Evolutionary conservation across 2,888 invertebrate genomes (phyloP).

Genomic region (Ganaspis brasiliensis): DNA sequence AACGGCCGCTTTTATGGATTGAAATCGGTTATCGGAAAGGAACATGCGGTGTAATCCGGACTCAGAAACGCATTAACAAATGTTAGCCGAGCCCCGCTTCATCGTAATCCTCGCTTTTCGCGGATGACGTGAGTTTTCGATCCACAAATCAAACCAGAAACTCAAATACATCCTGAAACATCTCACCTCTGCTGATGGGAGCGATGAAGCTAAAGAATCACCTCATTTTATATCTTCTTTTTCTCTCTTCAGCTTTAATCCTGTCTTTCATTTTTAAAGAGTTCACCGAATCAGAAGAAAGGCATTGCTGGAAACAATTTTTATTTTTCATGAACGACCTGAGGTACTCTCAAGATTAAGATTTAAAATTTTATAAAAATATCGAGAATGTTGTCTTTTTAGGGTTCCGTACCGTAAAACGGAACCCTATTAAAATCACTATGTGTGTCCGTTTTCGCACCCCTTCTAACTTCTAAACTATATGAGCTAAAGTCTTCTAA

Average conservation of each 20-base stretch:
- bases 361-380: too few relatives aligned
- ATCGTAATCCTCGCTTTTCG: conserved; percentile 66
- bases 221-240: conserved; percentile 42
- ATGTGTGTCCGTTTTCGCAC: too few relatives aligned
- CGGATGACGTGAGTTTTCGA: conserved; percentile 61
- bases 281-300: not conserved
- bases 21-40: conserved; percentile 64
- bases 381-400: too few relatives aligned
- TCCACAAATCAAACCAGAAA: conserved; percentile 69
- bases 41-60: conserved; percentile 72
- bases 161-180: conserved; percentile 56
- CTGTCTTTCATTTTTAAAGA: conserved; percentile 14
- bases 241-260: not conserved
- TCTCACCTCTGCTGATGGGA: conserved; percentile 47
- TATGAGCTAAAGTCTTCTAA: too few relatives aligned
- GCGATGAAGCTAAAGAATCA: conserved; percentile 48
- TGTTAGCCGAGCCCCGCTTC: conserved; percentile 64
- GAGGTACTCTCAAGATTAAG: not conserved
- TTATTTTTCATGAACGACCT: not conserved
- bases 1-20: conserved; percentile 65
- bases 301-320: not conserved
- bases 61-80: conserved; percentile 77
- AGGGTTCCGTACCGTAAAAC: too few relatives aligned
- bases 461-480: too few relatives aligned
- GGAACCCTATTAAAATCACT: too few relatives aligned